phyloP scores from a whole-genome alignment of 2,113 vertebrate genomes.

The Bambusicola thoracicus region DNA sequence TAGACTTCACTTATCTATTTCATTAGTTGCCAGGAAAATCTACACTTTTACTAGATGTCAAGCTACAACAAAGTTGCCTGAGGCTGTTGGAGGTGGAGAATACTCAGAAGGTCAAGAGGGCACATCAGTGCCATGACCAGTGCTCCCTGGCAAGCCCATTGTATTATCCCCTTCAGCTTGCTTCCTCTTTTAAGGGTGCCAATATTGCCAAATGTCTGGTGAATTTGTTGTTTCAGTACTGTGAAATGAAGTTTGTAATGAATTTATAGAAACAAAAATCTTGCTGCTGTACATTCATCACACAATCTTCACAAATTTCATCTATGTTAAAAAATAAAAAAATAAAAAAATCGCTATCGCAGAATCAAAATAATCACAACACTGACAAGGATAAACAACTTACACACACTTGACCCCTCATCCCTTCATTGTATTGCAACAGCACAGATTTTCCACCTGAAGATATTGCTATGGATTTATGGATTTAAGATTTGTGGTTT shows the following conservation, averaged over 20 bases:
- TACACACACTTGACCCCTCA: background rate
- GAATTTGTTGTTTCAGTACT: background rate
- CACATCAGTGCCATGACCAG: background rate
- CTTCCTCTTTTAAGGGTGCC: background rate
- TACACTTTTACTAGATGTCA: background rate
- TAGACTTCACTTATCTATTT: background rate
- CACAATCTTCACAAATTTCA: background rate
- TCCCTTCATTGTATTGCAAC: background rate
- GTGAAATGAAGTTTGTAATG: background rate
- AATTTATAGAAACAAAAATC: background rate
- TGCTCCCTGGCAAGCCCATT: background rate
- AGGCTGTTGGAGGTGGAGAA: background rate
- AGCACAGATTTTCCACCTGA: background rate
- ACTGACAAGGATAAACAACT: background rate
- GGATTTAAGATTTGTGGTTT: background rate
- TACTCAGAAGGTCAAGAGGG: background rate
- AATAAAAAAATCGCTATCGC: no score
- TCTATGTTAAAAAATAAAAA: background rate
- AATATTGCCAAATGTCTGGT: background rate
- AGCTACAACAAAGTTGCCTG: background rate
- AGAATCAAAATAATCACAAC: background rate
- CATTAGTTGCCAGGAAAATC: background rate
- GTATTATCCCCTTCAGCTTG: background rate
- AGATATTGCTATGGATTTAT: background rate
- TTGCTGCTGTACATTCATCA: background rate